Percentiles rank a stretch among this genome's conserved stretches.
phyloP scores from a whole-genome alignment of 2,888 invertebrate genomes.

The Sinodicranocentrus sp. region DNA sequence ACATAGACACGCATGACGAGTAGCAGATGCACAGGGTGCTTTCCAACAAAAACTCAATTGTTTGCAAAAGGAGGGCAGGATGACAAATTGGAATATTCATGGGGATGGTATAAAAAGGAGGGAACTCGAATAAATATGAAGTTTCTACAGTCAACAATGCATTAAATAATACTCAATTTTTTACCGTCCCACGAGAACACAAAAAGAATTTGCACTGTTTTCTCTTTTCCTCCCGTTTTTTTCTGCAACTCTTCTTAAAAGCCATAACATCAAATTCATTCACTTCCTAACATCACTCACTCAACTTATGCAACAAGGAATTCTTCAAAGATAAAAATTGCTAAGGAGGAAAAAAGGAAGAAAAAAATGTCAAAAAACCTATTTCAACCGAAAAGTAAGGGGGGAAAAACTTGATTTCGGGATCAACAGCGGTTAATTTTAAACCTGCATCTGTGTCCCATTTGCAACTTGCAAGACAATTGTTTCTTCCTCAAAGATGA shows the following conservation, averaged over 20 bases:
- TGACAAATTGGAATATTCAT: conserved; percentile 64
- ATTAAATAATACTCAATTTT: conserved; percentile 59
- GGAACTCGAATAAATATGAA: conserved; percentile 18
- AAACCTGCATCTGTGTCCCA: conserved; percentile 35
- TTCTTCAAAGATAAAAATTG: too few relatives aligned
- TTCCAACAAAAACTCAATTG: conserved; percentile 10
- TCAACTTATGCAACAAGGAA: too few relatives aligned
- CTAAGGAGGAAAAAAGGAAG: too few relatives aligned
- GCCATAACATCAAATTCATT: too few relatives aligned
- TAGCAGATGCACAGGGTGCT: neutral
- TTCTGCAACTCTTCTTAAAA: too few relatives aligned
- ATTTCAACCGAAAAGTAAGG: too few relatives aligned
- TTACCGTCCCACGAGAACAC: conserved; percentile 46
- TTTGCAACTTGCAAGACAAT: conserved; percentile 33
- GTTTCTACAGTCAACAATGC: conserved; percentile 52
- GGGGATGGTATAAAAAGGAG: conserved; percentile 20
- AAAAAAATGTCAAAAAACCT: too few relatives aligned
- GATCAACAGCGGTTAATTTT: too few relatives aligned
- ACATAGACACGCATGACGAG: too few relatives aligned
- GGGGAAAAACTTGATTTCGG: too few relatives aligned
- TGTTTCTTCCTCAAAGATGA: conserved; percentile 25
- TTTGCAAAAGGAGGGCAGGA: conserved; percentile 29
- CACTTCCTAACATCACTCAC: too few relatives aligned
- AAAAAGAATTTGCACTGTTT: too few relatives aligned
- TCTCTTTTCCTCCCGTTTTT: conserved; percentile 9